Percentiles rank a stretch among this genome's conserved stretches.
These are phyloP conservation scores for Andrena hattorfiana DNA, from an alignment of 2,888 invertebrate species.

Conservation along the genomic window DNA sequence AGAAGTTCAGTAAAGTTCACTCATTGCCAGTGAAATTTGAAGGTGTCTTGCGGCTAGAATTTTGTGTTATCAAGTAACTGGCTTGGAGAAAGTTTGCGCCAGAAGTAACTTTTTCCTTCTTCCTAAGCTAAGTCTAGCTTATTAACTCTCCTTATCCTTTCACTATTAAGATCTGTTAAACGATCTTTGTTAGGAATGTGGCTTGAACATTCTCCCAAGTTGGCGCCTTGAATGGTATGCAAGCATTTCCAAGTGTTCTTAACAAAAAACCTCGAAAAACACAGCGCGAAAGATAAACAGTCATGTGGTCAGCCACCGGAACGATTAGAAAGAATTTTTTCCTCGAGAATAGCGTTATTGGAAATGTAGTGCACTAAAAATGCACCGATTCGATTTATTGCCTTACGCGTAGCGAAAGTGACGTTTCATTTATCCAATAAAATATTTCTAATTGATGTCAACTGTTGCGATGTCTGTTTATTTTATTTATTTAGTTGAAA, in stretches of 20 bases:
- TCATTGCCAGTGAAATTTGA: neutral
- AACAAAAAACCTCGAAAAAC: neutral
- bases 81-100: constrained; percentile 44
- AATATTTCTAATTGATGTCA: too few relatives aligned
- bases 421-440: too few relatives aligned
- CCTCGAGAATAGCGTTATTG: too few relatives aligned
- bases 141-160: constrained; percentile 53
- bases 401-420: too few relatives aligned
- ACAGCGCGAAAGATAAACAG: neutral
- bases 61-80: constrained; percentile 19
- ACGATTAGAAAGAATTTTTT: neutral
- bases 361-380: too few relatives aligned
- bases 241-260: constrained; percentile 19
- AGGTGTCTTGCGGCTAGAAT: neutral
- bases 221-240: neutral
- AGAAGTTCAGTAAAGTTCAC: too few relatives aligned
- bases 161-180: constrained; percentile 36
- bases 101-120: constrained; percentile 9
- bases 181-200: neutral
- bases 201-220: neutral
- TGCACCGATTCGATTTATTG: too few relatives aligned
- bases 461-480: too few relatives aligned
- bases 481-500: too few relatives aligned
- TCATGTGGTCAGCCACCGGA: neutral
- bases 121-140: neutral